Conservation (phyloP, 2,797 vertebrate genomes). For the Pogoniulus pusillus region DNA sequence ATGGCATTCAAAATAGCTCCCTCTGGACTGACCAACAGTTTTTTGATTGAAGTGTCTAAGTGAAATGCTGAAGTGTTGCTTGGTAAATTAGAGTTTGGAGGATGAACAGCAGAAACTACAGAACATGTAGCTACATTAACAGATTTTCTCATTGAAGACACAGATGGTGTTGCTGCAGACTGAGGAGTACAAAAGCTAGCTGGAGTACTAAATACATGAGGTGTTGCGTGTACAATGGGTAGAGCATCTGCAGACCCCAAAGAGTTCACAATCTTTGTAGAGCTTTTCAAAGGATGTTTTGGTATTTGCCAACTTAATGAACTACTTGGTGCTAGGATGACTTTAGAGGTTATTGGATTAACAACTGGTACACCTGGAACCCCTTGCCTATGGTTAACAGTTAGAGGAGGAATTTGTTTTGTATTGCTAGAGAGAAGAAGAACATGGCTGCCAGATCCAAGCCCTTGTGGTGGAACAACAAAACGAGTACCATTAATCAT, state of each 20-base stretch:
- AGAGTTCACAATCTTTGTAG: constrained; percentile 77
- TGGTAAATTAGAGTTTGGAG: constrained; percentile 64
- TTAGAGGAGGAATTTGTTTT: constrained; percentile 71
- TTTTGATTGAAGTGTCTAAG: constrained; percentile 78
- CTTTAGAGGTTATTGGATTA: constrained; percentile 69
- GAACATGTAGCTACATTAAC: constrained; percentile 60
- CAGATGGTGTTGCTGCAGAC: constrained; percentile 58
- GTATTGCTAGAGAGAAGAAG: constrained; percentile 86
- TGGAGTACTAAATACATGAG: constrained; percentile 77
- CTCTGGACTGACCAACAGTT: constrained; percentile 89
- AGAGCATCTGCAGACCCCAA: constrained; percentile 66
- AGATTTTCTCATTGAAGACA: constrained; percentile 71
- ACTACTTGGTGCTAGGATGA: constrained; percentile 58
- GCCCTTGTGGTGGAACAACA: constrained; percentile 93
- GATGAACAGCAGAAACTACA: constrained; percentile 62
- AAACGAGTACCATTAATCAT: constrained; percentile 91
- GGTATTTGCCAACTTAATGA: constrained; percentile 64
- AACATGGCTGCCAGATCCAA: constrained; percentile 91
- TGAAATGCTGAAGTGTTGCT: constrained; percentile 73
- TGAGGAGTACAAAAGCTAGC: constrained; percentile 69
- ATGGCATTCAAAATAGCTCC: constrained; percentile 87
- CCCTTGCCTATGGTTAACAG: constrained; percentile 64
- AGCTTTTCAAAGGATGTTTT: constrained; percentile 72
- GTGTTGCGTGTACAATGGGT: constrained; percentile 63
- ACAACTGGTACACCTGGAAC: constrained; percentile 61